A percentile compares a stretch with the other conserved stretches of the same genome.
Evolutionary conservation across 2,797 vertebrate genomes (phyloP).

Genomic region (Eutrigla gurnardus): DNA sequence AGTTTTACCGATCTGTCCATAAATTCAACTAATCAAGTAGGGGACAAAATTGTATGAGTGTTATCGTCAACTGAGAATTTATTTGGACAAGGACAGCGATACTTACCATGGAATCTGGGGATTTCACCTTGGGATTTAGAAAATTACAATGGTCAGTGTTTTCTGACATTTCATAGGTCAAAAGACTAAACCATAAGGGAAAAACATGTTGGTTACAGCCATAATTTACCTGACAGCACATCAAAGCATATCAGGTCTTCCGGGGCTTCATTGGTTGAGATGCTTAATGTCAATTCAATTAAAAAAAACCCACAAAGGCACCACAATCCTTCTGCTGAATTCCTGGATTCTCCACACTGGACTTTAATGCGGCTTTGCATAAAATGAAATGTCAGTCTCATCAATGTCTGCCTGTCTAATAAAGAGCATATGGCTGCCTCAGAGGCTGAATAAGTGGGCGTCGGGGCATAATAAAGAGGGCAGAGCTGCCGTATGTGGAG

Average conservation of each 20-base stretch:
- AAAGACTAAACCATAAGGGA: background rate
- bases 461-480: conserved; percentile 48
- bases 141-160: background rate
- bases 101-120: background rate
- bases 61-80: background rate
- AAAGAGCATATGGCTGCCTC: conserved; percentile 39
- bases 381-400: conserved; percentile 38
- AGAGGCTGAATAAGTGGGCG: conserved; percentile 11
- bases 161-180: background rate
- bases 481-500: conserved; percentile 33
- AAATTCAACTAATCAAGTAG: background rate
- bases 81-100: background rate
- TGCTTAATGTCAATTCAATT: conserved; percentile 39
- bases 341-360: background rate
- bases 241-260: background rate
- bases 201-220: background rate
- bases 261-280: background rate
- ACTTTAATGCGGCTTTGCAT: background rate
- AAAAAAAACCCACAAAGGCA: conserved; percentile 22
- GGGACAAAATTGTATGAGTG: background rate
- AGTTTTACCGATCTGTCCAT: background rate
- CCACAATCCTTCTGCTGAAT: conserved; percentile 2
- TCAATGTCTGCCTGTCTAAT: conserved; percentile 24
- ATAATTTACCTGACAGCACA: conserved; percentile 1
- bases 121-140: background rate